Percentiles rank a stretch among this genome's conserved stretches.
Conservation (phyloP, 2,797 vertebrate species). For the Coracias cyanogaster region DNA sequence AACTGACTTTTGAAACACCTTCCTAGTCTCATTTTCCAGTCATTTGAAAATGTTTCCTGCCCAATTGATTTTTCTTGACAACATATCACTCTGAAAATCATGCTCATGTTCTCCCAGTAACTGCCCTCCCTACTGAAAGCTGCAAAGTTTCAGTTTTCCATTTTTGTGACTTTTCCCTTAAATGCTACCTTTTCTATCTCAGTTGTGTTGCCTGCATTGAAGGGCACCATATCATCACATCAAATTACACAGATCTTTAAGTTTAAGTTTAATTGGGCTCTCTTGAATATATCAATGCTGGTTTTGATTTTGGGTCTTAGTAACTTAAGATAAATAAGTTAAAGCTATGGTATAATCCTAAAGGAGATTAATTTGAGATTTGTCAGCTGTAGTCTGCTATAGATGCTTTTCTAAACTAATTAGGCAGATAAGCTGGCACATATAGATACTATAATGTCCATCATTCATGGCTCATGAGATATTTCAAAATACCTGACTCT, state of each 20-base stretch:
- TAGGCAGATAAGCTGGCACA: not conserved
- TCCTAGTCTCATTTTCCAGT: not conserved
- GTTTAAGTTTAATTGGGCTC: not conserved
- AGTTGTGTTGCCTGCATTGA: not conserved
- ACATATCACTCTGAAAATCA: not conserved
- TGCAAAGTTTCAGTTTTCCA: not conserved
- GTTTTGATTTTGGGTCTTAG: not conserved
- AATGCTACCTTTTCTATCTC: not conserved
- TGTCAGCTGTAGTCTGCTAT: not conserved
- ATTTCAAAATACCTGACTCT: not conserved
- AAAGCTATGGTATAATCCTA: not conserved
- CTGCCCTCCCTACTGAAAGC: not conserved
- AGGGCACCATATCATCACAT: accelerated
- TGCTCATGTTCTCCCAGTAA: not conserved
- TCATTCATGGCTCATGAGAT: not conserved
- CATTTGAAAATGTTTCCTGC: not conserved
- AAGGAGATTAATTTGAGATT: not conserved
- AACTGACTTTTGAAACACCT: not conserved
- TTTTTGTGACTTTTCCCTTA: not conserved
- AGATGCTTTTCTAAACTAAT: not conserved
- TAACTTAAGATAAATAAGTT: not conserved
- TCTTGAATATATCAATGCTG: not conserved
- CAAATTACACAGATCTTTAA: not conserved
- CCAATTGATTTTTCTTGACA: not conserved
- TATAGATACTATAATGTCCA: not conserved